Evolutionary conservation across 1,140 invertebrate species (phyloP).

Genomic region (Nylanderia fulva): DNA sequence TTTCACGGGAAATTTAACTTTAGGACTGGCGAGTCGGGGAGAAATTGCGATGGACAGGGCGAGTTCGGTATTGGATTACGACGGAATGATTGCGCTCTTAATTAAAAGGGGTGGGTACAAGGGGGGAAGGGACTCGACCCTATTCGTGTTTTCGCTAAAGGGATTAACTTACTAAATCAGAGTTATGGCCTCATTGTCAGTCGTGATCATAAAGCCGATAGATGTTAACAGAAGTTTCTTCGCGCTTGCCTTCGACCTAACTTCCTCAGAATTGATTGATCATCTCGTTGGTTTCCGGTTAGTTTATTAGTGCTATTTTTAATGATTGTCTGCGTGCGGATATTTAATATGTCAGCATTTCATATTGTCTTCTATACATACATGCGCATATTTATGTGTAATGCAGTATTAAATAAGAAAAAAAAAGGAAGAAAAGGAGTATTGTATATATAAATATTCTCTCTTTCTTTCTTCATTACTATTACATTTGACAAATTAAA

Average conservation of each 20-base stretch:
- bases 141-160: conserved; percentile 57
- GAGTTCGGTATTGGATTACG: conserved; percentile 74
- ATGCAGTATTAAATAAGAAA: too few species aligned
- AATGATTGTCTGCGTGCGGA: conserved; percentile 2
- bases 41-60: conserved; percentile 39
- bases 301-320: conserved; percentile 27
- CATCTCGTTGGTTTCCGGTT: background rate
- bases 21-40: conserved; percentile 18
- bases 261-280: conserved; percentile 37
- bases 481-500: background rate
- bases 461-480: background rate
- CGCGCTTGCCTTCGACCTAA: conserved; percentile 39
- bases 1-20: conserved; percentile 72
- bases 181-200: conserved; percentile 69
- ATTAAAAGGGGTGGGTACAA: conserved; percentile 62
- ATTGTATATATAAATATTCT: too few species aligned
- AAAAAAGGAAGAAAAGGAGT: too few species aligned
- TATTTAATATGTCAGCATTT: conserved; percentile 29
- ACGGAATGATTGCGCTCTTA: conserved; percentile 74
- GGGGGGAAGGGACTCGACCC: conserved; percentile 7
- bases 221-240: conserved; percentile 53
- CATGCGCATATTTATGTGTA: too few species aligned
- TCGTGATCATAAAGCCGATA: conserved; percentile 62
- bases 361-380: background rate
- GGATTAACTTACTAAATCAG: conserved; percentile 71